Conservation (phyloP, 2,888 invertebrate genomes). For the Pristionchus maxplancki region DNA sequence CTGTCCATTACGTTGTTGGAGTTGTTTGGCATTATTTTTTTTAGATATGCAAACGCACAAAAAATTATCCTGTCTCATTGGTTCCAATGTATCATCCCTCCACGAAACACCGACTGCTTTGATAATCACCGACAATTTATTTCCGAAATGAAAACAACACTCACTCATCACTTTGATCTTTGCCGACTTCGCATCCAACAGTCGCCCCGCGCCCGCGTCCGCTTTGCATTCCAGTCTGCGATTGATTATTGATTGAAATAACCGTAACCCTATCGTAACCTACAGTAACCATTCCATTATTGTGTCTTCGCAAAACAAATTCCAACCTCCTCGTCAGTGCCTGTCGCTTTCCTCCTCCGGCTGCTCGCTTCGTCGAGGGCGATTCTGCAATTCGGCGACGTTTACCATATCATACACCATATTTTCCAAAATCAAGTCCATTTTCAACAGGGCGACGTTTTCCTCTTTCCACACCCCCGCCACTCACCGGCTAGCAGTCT, state of each 20-base stretch:
- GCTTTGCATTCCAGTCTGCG: constrained; percentile 60
- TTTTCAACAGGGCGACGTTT: background rate
- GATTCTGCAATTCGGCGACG: constrained; percentile 13
- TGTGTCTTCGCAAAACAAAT: no score
- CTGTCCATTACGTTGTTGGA: no score
- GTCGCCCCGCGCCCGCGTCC: constrained; percentile 62
- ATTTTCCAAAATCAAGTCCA: background rate
- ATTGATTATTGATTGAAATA: background rate
- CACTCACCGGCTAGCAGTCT: constrained; percentile 35
- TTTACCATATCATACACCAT: background rate
- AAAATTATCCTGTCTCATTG: no score
- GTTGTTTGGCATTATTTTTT: background rate
- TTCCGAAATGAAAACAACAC: background rate
- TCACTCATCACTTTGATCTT: constrained; percentile 58
- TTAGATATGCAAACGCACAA: background rate
- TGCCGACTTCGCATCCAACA: constrained; percentile 58
- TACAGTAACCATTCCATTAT: background rate
- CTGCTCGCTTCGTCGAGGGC: background rate
- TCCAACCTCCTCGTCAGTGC: background rate
- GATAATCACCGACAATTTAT: background rate
- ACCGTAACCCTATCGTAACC: background rate
- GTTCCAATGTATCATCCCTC: background rate
- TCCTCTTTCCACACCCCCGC: background rate
- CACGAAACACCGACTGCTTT: background rate
- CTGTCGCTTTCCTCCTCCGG: background rate